phyloP scores from a whole-genome alignment of 1,140 invertebrate species.

The Aradophagus sp. region DNA sequence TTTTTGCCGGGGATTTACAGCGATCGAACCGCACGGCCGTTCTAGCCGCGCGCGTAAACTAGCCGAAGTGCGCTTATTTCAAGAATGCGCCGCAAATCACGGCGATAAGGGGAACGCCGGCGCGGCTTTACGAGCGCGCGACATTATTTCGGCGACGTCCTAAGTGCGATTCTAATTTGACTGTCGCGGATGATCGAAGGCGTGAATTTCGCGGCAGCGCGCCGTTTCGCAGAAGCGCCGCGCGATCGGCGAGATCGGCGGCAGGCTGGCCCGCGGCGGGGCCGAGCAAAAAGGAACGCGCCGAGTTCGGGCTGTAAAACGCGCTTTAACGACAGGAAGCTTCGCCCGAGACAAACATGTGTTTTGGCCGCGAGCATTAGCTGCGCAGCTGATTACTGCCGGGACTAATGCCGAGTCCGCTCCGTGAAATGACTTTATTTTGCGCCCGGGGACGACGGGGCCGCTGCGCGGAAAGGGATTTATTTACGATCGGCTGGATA shows the following conservation, averaged over 20 bases:
- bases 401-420: conserved; percentile 7
- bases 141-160: conserved; percentile 37
- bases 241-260: conserved; percentile 30
- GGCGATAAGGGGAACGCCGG: conserved; percentile 8
- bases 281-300: conserved; percentile 10
- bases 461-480: conserved; percentile 7
- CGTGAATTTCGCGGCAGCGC: conserved; percentile 21
- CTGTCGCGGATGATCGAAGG: conserved; percentile 49
- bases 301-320: conserved; percentile 61
- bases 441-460: conserved; percentile 12
- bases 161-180: conserved; percentile 56
- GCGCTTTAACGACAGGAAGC: conserved; percentile 73
- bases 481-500: too few species aligned
- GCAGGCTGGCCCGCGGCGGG: conserved; percentile 33
- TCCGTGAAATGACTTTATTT: conserved; percentile 36
- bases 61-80: conserved; percentile 18
- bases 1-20: too few species aligned
- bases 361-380: conserved; percentile 63
- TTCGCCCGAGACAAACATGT: conserved; percentile 71
- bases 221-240: conserved; percentile 35
- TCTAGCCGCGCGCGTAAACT: neutral
- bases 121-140: conserved; percentile 36
- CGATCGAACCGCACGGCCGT: too few species aligned
- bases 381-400: conserved; percentile 35
- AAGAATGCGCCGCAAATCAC: conserved; percentile 33